phyloP scores from a whole-genome alignment of 1,140 invertebrate species.

The Trissolcus basalis region DNA sequence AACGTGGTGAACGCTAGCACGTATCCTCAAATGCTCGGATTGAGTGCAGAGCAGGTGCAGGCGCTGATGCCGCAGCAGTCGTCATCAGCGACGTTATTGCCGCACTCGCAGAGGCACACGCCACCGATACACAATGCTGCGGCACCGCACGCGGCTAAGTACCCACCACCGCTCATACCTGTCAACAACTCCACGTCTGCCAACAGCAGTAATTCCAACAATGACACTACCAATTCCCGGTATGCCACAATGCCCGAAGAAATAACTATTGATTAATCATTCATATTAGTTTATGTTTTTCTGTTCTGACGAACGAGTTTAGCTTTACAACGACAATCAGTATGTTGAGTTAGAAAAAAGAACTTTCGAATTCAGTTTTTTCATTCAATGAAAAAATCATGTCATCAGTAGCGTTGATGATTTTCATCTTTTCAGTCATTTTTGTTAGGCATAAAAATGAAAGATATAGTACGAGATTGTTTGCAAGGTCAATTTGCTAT shows the following conservation, averaged over 20 bases:
- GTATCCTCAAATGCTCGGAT: conserved; percentile 73
- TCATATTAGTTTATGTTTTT: too few species aligned
- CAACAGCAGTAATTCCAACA: conserved; percentile 47
- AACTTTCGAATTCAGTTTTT: too few species aligned
- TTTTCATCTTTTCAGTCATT: too few species aligned
- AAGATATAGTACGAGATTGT: too few species aligned
- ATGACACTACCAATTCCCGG: conserved; percentile 40
- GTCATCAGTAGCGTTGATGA: too few species aligned
- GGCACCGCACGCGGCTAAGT: conserved; percentile 71
- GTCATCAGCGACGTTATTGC: conserved; percentile 67
- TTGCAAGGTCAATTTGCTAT: too few species aligned
- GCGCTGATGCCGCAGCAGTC: conserved; percentile 72
- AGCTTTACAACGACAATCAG: too few species aligned
- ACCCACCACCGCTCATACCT: conserved; percentile 78
- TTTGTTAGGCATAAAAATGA: too few species aligned
- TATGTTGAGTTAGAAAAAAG: too few species aligned
- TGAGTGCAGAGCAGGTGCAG: conserved; percentile 73
- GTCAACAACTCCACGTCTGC: conserved; percentile 71
- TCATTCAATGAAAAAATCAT: too few species aligned
- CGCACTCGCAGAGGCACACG: conserved; percentile 72
- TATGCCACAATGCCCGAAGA: conserved; percentile 12
- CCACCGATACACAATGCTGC: conserved; percentile 69
- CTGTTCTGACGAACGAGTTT: too few species aligned
- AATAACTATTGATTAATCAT: not conserved
- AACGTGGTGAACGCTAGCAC: conserved; percentile 71